Percentiles rank a stretch among this genome's conserved stretches.
These are phyloP conservation scores for Dioctria rufipes DNA, from an alignment of 2,888 invertebrate genomes.

Conservation along the genomic window DNA sequence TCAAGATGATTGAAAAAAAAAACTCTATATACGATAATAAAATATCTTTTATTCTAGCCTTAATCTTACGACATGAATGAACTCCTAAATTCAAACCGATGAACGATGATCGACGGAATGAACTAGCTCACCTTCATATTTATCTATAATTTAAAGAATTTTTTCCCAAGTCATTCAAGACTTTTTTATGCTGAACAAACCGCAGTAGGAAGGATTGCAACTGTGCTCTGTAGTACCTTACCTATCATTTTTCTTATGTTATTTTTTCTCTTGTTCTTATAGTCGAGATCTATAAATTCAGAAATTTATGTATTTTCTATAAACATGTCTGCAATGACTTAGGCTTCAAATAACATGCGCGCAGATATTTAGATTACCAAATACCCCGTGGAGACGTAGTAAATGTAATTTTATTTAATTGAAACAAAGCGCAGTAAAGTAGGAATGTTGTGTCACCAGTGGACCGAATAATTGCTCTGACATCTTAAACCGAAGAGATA, in stretches of 20 bases:
- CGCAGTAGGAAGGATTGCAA: conserved; percentile 38
- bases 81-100: too few relatives aligned
- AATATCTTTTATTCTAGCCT: too few relatives aligned
- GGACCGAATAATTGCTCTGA: conserved; percentile 50
- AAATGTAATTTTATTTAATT: conserved; percentile 41
- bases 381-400: background rate
- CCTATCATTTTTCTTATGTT: too few relatives aligned
- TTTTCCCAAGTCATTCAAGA: too few relatives aligned
- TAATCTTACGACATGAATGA: too few relatives aligned
- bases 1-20: too few relatives aligned
- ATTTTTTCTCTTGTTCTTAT: too few relatives aligned
- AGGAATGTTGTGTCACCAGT: conserved; percentile 52
- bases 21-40: too few relatives aligned
- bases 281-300: background rate
- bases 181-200: background rate
- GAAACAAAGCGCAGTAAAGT: conserved; percentile 40
- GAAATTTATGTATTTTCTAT: background rate
- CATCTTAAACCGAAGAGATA: conserved; percentile 49
- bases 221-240: conserved; percentile 28
- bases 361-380: background rate
- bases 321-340: background rate
- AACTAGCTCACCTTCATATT: too few relatives aligned
- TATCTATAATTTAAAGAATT: too few relatives aligned
- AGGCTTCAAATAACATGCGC: background rate
- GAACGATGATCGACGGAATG: too few relatives aligned